phyloP scores from a whole-genome alignment of 2,113 vertebrate genomes.

The Leptocoma aspasia region DNA sequence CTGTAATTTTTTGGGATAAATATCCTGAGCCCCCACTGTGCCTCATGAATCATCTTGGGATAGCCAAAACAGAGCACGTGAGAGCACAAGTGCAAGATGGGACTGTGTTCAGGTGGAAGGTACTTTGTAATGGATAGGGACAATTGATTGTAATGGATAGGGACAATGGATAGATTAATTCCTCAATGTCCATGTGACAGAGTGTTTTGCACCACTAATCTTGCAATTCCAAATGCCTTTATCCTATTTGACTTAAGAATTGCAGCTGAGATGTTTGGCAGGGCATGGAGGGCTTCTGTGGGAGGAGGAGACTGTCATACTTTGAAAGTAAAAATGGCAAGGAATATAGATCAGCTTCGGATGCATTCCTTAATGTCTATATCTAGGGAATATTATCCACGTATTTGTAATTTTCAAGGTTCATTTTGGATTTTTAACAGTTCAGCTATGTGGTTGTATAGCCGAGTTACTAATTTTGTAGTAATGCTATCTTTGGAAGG shows the following conservation, averaged over 20 bases:
- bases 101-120: not conserved
- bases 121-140: not conserved
- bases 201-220: not conserved
- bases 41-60: not conserved
- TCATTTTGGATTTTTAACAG: not conserved
- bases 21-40: fast-evolving
- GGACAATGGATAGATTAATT: too few relatives aligned
- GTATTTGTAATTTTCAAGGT: not conserved
- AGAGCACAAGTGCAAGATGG: not conserved
- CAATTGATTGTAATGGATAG: not conserved
- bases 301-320: not conserved
- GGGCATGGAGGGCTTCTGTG: not conserved
- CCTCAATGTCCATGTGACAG: fast-evolving
- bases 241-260: not conserved
- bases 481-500: not conserved
- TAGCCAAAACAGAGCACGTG: not conserved
- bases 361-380: not conserved
- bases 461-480: not conserved
- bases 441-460: not conserved
- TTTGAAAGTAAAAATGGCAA: not conserved
- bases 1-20: not conserved
- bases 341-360: not conserved
- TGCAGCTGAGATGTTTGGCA: not conserved
- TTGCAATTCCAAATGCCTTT: not conserved
- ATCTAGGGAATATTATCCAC: not conserved